Percentiles rank a stretch among this genome's conserved stretches.
phyloP scores from a whole-genome alignment of 2,888 invertebrate species.

The Spilosoma lubricipeda region DNA sequence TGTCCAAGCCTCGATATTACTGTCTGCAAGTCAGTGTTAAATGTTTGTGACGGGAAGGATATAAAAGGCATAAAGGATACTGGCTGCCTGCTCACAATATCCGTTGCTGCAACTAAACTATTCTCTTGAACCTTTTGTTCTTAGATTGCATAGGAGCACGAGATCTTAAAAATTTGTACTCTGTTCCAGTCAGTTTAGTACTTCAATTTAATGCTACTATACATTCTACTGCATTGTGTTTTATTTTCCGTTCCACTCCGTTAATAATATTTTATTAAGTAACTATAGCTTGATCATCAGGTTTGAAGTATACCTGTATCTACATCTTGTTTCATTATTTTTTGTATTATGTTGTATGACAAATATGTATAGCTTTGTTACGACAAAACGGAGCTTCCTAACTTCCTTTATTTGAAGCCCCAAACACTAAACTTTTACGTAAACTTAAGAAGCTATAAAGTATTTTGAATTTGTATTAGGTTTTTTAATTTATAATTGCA shows the following conservation, averaged over 20 bases:
- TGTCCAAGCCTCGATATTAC: conserved; percentile 65
- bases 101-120: conserved; percentile 59
- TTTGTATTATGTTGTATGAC: too few species aligned
- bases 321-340: too few species aligned
- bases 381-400: too few species aligned
- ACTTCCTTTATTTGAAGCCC: too few species aligned
- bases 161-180: conserved; percentile 50
- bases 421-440: too few species aligned
- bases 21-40: conserved; percentile 73
- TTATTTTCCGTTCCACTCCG: not conserved
- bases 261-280: not conserved
- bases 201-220: conserved; percentile 2
- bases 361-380: too few species aligned
- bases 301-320: not conserved
- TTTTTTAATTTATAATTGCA: not conserved
- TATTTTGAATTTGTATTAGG: not conserved
- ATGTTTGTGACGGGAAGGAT: conserved; percentile 66
- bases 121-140: conserved; percentile 53
- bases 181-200: conserved; percentile 16
- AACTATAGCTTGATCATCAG: not conserved
- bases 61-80: conserved; percentile 61
- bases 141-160: conserved; percentile 51
- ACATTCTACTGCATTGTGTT: not conserved
- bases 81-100: conserved; percentile 57
- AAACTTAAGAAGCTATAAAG: not conserved